Conservation (phyloP, 1,140 invertebrate genomes). For the Leptopilina clavipes region DNA sequence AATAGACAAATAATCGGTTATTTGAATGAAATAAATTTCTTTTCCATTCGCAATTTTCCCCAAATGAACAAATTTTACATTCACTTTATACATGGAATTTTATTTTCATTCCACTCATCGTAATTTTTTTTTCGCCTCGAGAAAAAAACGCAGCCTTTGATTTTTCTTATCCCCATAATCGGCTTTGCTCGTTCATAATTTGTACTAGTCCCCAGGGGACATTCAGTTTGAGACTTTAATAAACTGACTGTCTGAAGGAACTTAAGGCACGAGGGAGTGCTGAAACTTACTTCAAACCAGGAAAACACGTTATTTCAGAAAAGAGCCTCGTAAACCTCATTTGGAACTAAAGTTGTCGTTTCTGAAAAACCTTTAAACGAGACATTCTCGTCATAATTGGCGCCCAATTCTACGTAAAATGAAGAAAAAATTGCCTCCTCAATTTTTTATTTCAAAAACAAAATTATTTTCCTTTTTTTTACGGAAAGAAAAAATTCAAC, state of each 20-base stretch:
- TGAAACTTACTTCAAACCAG: constrained; percentile 50
- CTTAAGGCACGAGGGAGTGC: constrained; percentile 45
- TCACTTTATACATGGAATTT: too few species aligned
- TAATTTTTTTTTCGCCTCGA: neutral
- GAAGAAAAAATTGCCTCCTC: neutral
- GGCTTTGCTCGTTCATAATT: constrained; percentile 57
- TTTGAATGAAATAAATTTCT: too few species aligned
- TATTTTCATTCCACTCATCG: too few species aligned
- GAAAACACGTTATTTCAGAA: constrained; percentile 53
- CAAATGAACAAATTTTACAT: too few species aligned
- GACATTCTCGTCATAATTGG: neutral
- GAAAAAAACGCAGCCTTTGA: constrained; percentile 36
- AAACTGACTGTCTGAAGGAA: constrained; percentile 54
- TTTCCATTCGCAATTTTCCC: too few species aligned
- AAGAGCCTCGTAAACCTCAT: constrained; percentile 27
- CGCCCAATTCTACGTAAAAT: neutral
- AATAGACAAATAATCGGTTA: too few species aligned
- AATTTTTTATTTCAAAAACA: too few species aligned
- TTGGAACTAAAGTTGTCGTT: constrained; percentile 4
- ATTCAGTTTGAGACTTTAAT: constrained; percentile 56
- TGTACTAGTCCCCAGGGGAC: constrained; percentile 48
- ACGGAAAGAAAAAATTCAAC: too few species aligned
- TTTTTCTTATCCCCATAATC: constrained; percentile 51
- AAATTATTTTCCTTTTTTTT: too few species aligned
- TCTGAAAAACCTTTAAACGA: constrained; percentile 20